Evolutionary conservation across 2,888 invertebrate genomes (phyloP).

Genomic region (Hydropsyche betteni): DNA sequence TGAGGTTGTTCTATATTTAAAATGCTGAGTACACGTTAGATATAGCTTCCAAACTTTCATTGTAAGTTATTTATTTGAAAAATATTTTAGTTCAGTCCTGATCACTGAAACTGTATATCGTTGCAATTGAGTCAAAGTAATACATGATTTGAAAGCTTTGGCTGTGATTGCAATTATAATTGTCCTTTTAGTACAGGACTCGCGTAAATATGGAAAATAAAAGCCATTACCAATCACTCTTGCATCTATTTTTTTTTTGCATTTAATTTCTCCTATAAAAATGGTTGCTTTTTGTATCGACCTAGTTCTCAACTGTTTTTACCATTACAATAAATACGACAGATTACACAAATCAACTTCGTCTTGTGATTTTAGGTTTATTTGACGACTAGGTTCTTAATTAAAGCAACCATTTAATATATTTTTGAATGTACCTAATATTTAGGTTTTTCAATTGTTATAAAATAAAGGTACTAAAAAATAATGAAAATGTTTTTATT

Average conservation of each 20-base stretch:
- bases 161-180: too few relatives aligned
- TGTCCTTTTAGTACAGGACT: too few relatives aligned
- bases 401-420: conserved; percentile 46
- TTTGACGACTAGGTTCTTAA: background rate
- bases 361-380: conserved; percentile 17
- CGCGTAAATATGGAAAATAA: too few relatives aligned
- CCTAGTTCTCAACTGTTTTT: background rate
- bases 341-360: background rate
- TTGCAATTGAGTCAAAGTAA: too few relatives aligned
- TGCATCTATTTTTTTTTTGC: background rate
- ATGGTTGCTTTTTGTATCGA: conserved; percentile 23
- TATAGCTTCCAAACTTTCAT: too few relatives aligned
- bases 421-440: conserved; percentile 51
- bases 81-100: too few relatives aligned
- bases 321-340: background rate
- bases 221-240: too few relatives aligned
- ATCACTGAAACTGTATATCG: too few relatives aligned
- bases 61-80: too few relatives aligned
- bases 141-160: too few relatives aligned
- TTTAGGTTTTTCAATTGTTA: conserved; percentile 52
- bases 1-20: too few relatives aligned
- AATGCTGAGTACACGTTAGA: too few relatives aligned
- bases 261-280: conserved; percentile 2
- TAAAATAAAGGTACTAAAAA: conserved; percentile 26
- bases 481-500: conserved; percentile 8